Evolutionary conservation across 2,113 vertebrate species (phyloP).

Genomic region (Delphinapterus leucas): DNA sequence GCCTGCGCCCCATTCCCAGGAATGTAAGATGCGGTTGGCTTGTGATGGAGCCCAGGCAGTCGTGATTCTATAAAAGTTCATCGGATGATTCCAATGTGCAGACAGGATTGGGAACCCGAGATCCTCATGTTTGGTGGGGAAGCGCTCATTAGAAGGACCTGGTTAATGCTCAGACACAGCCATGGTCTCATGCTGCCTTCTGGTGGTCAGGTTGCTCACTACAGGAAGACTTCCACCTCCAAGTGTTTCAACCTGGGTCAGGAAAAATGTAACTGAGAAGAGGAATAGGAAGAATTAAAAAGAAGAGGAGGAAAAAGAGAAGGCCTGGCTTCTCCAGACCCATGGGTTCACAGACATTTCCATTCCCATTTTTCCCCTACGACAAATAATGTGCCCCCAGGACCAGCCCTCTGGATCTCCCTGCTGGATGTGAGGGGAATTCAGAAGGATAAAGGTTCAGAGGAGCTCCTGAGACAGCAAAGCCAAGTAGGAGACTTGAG

Average conservation of each 20-base stretch:
- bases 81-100: neutral
- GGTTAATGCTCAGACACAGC: neutral
- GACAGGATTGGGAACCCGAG: neutral
- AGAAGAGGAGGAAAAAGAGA: neutral
- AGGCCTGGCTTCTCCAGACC: neutral
- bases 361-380: neutral
- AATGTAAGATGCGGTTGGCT: neutral
- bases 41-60: neutral
- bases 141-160: neutral
- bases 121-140: rapidly evolving
- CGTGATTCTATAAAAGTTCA: neutral
- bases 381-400: neutral
- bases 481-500: neutral
- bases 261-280: neutral
- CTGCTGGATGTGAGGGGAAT: neutral
- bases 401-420: neutral
- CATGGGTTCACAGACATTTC: neutral
- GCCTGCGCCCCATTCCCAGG: neutral
- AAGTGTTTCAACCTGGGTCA: neutral
- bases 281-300: neutral
- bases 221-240: neutral
- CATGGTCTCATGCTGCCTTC: neutral
- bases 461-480: neutral
- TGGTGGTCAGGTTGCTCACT: neutral
- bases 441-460: neutral